Conservation (phyloP, 2,888 invertebrate species). For the Bellardia bayeri region DNA sequence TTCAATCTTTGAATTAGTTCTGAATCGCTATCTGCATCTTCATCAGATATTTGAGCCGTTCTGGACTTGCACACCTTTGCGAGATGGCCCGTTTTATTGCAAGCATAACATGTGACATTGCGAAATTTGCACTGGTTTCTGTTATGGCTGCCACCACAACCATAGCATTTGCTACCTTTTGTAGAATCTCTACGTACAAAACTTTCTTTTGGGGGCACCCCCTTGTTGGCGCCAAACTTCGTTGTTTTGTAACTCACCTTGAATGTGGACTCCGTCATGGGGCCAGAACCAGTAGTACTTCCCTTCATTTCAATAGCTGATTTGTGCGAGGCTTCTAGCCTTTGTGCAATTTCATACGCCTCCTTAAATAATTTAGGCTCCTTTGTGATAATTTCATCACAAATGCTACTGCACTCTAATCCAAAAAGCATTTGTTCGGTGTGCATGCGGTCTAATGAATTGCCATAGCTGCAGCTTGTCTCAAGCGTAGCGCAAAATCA, state of each 20-base stretch:
- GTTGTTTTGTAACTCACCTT: neutral
- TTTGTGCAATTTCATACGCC: neutral
- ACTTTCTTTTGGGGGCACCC: neutral
- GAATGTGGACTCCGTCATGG: neutral
- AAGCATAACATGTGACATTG: constrained; percentile 35
- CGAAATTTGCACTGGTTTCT: constrained; percentile 36
- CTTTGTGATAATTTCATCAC: constrained; percentile 69
- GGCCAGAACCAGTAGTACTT: neutral
- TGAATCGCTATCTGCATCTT: neutral
- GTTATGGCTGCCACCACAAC: constrained; percentile 27
- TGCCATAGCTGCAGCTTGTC: constrained; percentile 19
- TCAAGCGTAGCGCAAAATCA: constrained; percentile 28
- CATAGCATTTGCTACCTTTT: constrained; percentile 7
- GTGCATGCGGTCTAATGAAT: constrained; percentile 67
- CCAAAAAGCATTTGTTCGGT: constrained; percentile 70
- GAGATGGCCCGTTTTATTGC: constrained; percentile 41
- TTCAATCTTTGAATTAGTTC: constrained; percentile 10
- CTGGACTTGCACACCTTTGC: constrained; percentile 20
- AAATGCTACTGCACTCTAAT: constrained; percentile 58
- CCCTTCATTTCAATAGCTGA: constrained; percentile 16
- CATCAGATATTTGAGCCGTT: constrained; percentile 19
- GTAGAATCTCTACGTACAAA: too few species aligned
- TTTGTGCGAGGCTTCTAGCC: constrained; percentile 31
- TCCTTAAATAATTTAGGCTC: constrained; percentile 42
- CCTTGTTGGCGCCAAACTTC: too few species aligned